A percentile compares a stretch with the other conserved stretches of the same genome.
Conservation (phyloP, 2,797 vertebrate genomes). For the Anas georgica region DNA sequence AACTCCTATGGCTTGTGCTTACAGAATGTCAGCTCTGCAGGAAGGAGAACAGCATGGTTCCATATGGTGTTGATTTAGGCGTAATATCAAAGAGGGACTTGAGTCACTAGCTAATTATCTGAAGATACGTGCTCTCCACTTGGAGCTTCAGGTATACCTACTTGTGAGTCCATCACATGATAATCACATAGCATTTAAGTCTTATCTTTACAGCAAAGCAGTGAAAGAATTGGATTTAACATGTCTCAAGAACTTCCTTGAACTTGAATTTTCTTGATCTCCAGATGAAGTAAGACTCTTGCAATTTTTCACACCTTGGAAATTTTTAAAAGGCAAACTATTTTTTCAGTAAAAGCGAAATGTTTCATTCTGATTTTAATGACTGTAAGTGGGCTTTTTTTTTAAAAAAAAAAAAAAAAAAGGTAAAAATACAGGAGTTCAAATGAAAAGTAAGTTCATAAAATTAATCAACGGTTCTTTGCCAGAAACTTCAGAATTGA, state of each 20-base stretch:
- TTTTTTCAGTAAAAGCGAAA: background rate
- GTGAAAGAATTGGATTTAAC: background rate
- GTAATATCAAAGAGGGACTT: rapidly evolving
- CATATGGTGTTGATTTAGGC: background rate
- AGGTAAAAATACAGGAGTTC: background rate
- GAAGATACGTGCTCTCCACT: background rate
- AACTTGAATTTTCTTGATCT: background rate
- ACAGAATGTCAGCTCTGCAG: background rate
- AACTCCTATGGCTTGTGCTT: background rate
- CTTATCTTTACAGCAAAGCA: background rate
- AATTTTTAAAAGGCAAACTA: background rate
- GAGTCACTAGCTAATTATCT: background rate
- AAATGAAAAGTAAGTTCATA: background rate
- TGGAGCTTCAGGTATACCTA: background rate
- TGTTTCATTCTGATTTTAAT: background rate
- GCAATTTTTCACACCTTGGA: background rate
- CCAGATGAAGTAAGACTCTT: background rate
- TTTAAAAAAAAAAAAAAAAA: background rate
- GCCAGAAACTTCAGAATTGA: background rate
- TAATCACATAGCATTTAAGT: background rate
- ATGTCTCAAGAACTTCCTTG: background rate
- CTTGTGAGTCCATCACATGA: background rate
- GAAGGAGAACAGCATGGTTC: background rate
- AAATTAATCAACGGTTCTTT: background rate
- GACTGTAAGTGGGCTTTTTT: background rate